Evolutionary conservation across 2,888 invertebrate species (phyloP), one percentile per base, ranked within the genome.

Genomic region (Trichacis sp.): DNA sequence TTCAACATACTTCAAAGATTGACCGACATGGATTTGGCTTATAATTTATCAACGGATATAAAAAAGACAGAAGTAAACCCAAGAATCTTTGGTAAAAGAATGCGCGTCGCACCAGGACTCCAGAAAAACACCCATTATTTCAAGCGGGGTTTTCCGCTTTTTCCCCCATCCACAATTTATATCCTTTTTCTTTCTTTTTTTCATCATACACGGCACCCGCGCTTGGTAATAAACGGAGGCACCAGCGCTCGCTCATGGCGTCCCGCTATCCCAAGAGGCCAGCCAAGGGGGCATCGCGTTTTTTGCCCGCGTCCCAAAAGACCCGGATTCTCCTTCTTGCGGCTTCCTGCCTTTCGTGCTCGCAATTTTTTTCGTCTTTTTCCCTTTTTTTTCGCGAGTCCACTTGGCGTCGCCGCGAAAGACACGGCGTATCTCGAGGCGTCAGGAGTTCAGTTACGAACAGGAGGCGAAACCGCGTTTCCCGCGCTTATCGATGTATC

Each of bases 251-350:
- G 65, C 71, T 83, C 70, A 80, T 84, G 79, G 73, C 76, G 68
- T 68, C 84, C 84, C 82, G 79, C 79, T 83, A 81, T 74, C 73
- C 82, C 83, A 83, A 83, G 84, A 84, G 83, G 79, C 77, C 74
- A 73, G 82, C 83, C 83, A 84, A 84, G 84, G 83, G 83, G 82
- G 84, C 80, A 82, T 77, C 76, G 73, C 73, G 78, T 83, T 84
- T 83, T 83, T 84, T 83, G 75, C 70, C 59, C 63, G 36, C 64
- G 51, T 50, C 50, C 50, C 64, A 73, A 77, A 78, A 77, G 74
- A 75, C 66, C 55, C 64, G 59, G 68, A 50, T 72, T 72, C 68
- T 5, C 12, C 59, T 43, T n/a, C 47, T 36, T 56, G 51, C 51
- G 48, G 24, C 49, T 38, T 53, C 29, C 67, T 64, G 33, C 30